These are phyloP conservation scores for Hermatobates lingyangjiaoensis DNA, from an alignment of 1,140 invertebrate genomes.

Conservation along the genomic window DNA sequence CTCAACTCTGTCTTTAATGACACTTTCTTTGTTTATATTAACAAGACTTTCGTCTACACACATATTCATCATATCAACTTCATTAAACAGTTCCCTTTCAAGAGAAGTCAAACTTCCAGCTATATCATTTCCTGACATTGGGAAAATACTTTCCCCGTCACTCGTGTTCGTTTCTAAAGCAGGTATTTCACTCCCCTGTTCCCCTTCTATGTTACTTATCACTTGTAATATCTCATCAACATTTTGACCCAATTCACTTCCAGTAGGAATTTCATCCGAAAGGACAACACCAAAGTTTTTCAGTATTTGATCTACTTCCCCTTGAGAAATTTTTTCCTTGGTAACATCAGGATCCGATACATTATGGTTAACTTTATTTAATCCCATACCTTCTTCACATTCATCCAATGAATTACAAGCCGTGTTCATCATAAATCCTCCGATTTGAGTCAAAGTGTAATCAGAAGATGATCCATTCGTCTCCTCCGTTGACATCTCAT, in stretches of 20 bases:
- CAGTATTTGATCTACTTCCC: constrained; percentile 31
- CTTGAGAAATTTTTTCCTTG: constrained; percentile 6
- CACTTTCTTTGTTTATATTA: constrained; percentile 18
- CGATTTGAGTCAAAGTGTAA: constrained; percentile 11
- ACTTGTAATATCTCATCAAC: constrained; percentile 42
- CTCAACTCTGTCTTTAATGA: constrained; percentile 25
- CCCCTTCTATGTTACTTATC: constrained; percentile 40
- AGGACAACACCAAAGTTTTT: constrained; percentile 21
- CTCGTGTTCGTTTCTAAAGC: constrained; percentile 19
- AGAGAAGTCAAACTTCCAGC: constrained; percentile 28
- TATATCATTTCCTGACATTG: too few species aligned
- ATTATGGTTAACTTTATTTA: constrained; percentile 18
- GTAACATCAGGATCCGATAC: not conserved
- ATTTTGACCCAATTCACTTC: constrained; percentile 32
- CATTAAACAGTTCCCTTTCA: constrained; percentile 33
- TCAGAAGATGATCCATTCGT: not conserved
- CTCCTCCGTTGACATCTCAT: constrained; percentile 6
- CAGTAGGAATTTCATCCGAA: constrained; percentile 19
- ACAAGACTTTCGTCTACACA: constrained; percentile 29
- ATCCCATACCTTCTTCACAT: constrained; percentile 46
- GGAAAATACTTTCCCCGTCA: constrained; percentile 31
- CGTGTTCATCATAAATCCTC: constrained; percentile 27
- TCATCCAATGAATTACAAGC: constrained; percentile 28
- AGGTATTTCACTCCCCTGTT: constrained; percentile 12
- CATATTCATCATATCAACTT: constrained; percentile 32